A percentile compares a stretch with the other conserved stretches of the same genome.
phyloP scores from a whole-genome alignment of 2,888 invertebrate genomes.

The Pyralis farinalis region DNA sequence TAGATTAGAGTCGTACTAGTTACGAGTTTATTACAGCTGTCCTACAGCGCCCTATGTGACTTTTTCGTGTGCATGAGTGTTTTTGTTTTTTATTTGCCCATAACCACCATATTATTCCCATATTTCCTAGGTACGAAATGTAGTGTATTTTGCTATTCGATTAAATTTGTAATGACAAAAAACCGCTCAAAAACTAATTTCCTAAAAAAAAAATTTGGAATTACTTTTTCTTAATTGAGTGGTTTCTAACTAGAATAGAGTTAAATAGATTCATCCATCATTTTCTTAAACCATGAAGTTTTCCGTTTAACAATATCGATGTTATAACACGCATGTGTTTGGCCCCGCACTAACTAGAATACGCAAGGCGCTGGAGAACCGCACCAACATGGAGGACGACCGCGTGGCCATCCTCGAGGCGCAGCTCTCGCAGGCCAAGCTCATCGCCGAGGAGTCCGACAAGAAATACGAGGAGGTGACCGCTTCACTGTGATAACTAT shows the following conservation, averaged over 20 bases:
- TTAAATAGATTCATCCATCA: conserved; percentile 4
- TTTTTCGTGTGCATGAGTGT: conserved; percentile 54
- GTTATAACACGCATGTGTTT: conserved; percentile 80
- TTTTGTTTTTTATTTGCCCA: conserved; percentile 49
- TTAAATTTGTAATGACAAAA: too few relatives aligned
- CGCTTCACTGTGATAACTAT: conserved; percentile 26
- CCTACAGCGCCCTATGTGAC: not conserved
- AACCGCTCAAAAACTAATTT: not conserved
- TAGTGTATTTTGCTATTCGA: too few relatives aligned
- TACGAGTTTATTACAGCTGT: too few relatives aligned
- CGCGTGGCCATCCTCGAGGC: conserved; percentile 98
- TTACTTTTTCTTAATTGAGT: not conserved
- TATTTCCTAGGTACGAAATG: too few relatives aligned
- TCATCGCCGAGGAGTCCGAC: conserved; percentile 99
- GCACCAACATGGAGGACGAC: conserved; percentile 99
- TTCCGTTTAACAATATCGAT: conserved; percentile 40
- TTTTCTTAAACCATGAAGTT: conserved; percentile 1
- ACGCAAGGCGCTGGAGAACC: conserved; percentile 99
- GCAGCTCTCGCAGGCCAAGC: conserved; percentile 98
- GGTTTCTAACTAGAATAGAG: not conserved
- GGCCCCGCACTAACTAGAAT: conserved; percentile 87
- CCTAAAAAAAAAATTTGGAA: not conserved
- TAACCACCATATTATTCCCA: conserved; percentile 68
- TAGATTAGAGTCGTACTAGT: conserved; percentile 25
- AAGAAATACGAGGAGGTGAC: conserved; percentile 99